Base-by-base conservation (phyloP, 2,888 invertebrate species). In the Phengaris alcon region DNA sequence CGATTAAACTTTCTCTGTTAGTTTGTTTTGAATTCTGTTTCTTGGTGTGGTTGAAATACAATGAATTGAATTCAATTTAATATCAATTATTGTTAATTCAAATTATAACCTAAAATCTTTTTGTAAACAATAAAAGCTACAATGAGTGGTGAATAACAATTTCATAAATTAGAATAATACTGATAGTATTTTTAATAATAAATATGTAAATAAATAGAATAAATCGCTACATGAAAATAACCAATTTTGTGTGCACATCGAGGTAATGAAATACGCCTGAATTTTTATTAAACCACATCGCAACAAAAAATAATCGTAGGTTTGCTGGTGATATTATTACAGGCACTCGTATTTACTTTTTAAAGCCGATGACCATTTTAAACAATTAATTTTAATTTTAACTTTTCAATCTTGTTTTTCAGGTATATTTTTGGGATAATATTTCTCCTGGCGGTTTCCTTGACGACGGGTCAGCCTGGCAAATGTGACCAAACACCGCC, bases 401-500 rank as follows among this genome's bases (percentile, higher is more conserved):
- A 64, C 10, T 13, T 64, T 64, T 64, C 13, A 64, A 64, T 64
- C 35, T 35, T 13, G 35, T 64, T 64, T 64, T 64, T 12, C 64
- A 64, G 64, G 64, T 64, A 64, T 44, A 44, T 64, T 35, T 64
- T 64, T 64, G 44, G 44, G 44, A 35, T 64, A 12, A 64, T 64
- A 64, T 44, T 64, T 64, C 64, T 64, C 2, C 12, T 64, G 35
- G 15, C 64, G 2, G 44, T 64, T 6, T 51, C 59, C 35, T 13
- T 76, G 82, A 85, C 79, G 0, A 55, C 78, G 5, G 83, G 83
- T 0, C 83, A 86, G 35, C 80, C 82, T 10, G 84, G 82, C 6
- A 86, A 85, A 84, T 93, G 93, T 75, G 88, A 93, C 75, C 93
- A 91, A 75, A 90, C 83, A 0, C 91, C 91, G 1, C 83, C 83